phyloP scores from a whole-genome alignment of 2,888 invertebrate genomes.

The Himalopsyche kuldschensis region DNA sequence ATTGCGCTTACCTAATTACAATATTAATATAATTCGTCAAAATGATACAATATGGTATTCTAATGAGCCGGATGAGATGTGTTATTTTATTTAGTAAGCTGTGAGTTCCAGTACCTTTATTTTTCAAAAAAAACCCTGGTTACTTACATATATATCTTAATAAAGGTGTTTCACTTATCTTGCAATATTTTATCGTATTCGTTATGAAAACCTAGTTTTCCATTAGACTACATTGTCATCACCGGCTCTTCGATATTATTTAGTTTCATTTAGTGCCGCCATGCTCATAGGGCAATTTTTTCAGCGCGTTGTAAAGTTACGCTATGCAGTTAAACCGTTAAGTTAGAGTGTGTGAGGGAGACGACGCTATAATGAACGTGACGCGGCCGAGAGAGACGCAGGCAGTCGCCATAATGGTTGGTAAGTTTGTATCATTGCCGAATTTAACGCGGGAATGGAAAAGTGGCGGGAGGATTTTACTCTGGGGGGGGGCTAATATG shows the following conservation, averaged over 20 bases:
- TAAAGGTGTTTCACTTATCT: no score
- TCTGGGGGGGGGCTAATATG: background rate
- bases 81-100: no score
- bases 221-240: background rate
- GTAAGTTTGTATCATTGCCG: conserved; percentile 29
- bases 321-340: conserved; percentile 1
- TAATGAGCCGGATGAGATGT: no score
- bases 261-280: conserved; percentile 28
- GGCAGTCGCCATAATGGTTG: background rate
- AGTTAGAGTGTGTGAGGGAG: conserved; percentile 1
- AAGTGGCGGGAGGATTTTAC: background rate
- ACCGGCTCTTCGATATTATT: background rate
- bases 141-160: no score
- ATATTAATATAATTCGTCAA: no score
- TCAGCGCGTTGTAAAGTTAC: conserved; percentile 31
- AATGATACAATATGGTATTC: no score
- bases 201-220: background rate
- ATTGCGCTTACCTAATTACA: no score
- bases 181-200: no score
- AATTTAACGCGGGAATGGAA: conserved; percentile 19
- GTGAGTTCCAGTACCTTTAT: no score
- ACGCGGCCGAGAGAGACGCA: conserved; percentile 1
- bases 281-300: conserved; percentile 30
- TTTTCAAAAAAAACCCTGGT: no score
- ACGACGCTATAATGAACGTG: background rate